Conservation (phyloP, 2,113 vertebrate genomes). For the Lynx canadensis region DNA sequence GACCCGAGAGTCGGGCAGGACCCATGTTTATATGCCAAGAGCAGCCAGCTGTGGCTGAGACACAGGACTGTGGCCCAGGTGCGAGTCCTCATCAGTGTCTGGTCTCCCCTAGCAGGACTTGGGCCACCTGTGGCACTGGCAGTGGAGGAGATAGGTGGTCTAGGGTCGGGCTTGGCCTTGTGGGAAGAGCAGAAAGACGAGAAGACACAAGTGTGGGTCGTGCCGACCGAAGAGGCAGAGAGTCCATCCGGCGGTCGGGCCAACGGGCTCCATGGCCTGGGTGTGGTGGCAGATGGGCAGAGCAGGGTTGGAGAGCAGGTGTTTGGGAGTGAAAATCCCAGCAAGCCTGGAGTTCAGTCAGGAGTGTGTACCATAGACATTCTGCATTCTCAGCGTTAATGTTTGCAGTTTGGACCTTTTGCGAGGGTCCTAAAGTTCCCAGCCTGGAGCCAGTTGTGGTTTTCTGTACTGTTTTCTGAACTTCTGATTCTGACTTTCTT, state of each 20-base stretch:
- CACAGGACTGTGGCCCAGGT: not conserved
- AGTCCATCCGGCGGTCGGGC: not conserved
- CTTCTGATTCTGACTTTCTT: not conserved
- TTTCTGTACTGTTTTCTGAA: not conserved
- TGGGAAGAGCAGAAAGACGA: not conserved
- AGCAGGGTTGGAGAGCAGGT: not conserved
- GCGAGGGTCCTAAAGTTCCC: no score
- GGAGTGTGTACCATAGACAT: not conserved
- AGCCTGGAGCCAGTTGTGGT: not conserved
- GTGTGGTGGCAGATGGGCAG: accelerated
- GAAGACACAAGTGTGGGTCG: not conserved
- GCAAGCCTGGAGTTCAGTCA: not conserved
- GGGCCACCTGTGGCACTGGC: not conserved
- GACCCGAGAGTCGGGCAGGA: accelerated
- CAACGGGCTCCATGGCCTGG: not conserved
- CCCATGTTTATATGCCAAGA: not conserved
- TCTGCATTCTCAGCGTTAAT: not conserved
- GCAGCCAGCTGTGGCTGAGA: not conserved
- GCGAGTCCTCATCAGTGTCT: not conserved
- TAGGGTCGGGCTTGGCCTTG: not conserved
- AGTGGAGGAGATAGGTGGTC: not conserved
- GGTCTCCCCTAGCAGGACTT: not conserved
- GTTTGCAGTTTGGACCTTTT: not conserved
- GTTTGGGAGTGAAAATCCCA: not conserved
- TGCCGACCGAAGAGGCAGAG: not conserved